Base-by-base conservation (phyloP, 2,113 vertebrate species). In the Canis aureus region DNA sequence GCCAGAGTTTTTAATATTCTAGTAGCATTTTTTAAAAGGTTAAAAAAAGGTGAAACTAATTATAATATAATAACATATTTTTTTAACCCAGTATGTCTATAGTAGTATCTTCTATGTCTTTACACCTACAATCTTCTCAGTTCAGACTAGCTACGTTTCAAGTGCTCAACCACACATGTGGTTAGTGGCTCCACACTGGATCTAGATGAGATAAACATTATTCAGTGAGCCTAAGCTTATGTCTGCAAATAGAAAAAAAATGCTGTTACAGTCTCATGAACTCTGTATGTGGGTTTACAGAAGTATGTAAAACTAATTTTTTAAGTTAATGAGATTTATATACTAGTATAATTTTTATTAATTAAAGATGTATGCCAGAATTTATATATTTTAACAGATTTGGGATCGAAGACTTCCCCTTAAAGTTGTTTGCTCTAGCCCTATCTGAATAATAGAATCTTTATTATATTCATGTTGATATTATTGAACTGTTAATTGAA, bases 351-450 rank as follows among this genome's bases (percentile, higher is more conserved):
- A 67, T 88, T 60, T 49, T 60, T 87, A 19, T 32, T 82, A 55
- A 17, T 69, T 43, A 55, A 27, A 38, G 15, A 59, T 43, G 59
- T 17, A 81, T 38, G 15, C 8, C 23, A 89, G 2, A 84, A 62
- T 89, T 89, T 84, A 79, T 22, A 38, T 25, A 97, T 71, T 84
- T 92, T 79, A 84, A 83, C 57, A 78, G 32, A 92, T 83, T 91
- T 62, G 38, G 43, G 84, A 89, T 92, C 27, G 22, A 51, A 80
- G 27, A 57, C 11, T 57, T 89, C 67, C 49, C 23, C 11, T 84
- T 78, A 92, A 60, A 96, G 73, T 82, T 83, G 69, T 88, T 78
- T 92, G 51, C 23, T 83, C 29, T 76, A 78, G 6, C 25, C 20
- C 20, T 62, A 43, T 71, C 27, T 79, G 3, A 89, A 84, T 35